phyloP scores from a whole-genome alignment of 2,888 invertebrate species.

The Drosophila eohydei region DNA sequence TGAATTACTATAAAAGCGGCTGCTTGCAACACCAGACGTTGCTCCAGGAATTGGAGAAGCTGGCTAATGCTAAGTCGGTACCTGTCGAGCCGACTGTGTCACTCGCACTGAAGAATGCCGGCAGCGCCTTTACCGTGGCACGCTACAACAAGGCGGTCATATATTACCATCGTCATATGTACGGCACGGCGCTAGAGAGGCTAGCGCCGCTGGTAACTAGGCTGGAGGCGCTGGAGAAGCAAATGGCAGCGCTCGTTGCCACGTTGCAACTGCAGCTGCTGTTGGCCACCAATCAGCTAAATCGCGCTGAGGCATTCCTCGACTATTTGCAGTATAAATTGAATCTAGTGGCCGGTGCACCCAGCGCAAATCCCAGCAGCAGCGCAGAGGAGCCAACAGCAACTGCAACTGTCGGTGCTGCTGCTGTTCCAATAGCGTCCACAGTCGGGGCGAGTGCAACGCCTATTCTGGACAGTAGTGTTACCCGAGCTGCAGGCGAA shows the following conservation, averaged over 20 bases:
- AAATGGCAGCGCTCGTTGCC: constrained; percentile 77
- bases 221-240: constrained; percentile 80
- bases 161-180: constrained; percentile 83
- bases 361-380: constrained; percentile 48
- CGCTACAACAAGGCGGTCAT: constrained; percentile 83
- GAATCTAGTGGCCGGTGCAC: constrained; percentile 65
- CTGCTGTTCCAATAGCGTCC: constrained; percentile 2
- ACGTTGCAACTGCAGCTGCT: constrained; percentile 82
- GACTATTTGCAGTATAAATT: constrained; percentile 81
- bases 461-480: constrained; percentile 39
- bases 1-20: constrained; percentile 91
- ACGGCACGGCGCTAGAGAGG: constrained; percentile 81
- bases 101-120: constrained; percentile 57
- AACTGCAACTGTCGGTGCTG: constrained; percentile 4
- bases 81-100: constrained; percentile 18
- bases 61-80: constrained; percentile 50
- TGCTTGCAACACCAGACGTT: constrained; percentile 91
- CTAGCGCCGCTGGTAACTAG: constrained; percentile 76
- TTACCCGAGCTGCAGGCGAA: constrained; percentile 63
- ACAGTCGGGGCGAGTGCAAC: constrained; percentile 10
- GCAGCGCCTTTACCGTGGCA: constrained; percentile 67
- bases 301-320: constrained; percentile 82
- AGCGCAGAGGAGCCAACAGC: constrained; percentile 31
- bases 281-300: constrained; percentile 83
- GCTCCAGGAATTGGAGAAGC: constrained; percentile 88